phyloP scores from a whole-genome alignment of 2,113 vertebrate species.

The Sterrhoptilus dennistouni region DNA sequence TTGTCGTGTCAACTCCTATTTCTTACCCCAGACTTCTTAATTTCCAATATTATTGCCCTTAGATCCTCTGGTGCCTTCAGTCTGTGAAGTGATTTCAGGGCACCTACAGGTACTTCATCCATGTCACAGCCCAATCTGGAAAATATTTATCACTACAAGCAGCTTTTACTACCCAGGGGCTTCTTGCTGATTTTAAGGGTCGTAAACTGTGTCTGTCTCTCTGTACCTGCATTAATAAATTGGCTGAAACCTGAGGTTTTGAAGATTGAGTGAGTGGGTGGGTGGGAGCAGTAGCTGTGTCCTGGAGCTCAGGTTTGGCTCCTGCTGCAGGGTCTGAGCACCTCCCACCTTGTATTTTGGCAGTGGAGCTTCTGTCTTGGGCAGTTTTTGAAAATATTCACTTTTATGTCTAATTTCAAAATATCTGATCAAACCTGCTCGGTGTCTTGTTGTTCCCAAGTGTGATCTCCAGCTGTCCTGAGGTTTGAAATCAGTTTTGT shows the following conservation, averaged over 20 bases:
- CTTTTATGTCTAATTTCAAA: not conserved
- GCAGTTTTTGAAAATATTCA: not conserved
- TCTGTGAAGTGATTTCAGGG: not conserved
- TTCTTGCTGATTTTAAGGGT: not conserved
- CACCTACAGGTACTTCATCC: not conserved
- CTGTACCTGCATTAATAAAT: not conserved
- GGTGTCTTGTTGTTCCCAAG: not conserved
- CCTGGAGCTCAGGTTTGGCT: not conserved
- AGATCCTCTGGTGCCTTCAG: slow-evolving; percentile 8
- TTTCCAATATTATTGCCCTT: not conserved
- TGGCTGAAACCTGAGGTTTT: not conserved
- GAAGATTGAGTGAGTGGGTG: not conserved
- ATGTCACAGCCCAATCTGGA: not conserved
- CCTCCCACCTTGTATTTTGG: not conserved
- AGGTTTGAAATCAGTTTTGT: not conserved
- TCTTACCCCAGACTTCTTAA: not conserved
- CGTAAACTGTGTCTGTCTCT: not conserved
- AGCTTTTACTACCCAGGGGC: not conserved
- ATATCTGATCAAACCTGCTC: not conserved
- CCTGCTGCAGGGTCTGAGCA: not conserved
- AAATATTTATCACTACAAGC: not conserved
- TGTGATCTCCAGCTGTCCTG: not conserved
- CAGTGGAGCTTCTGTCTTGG: not conserved
- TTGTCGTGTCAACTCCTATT: not conserved
- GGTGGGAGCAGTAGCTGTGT: not conserved